phyloP scores from a whole-genome alignment of 2,113 vertebrate species.

The Eubucco bourcierii region DNA sequence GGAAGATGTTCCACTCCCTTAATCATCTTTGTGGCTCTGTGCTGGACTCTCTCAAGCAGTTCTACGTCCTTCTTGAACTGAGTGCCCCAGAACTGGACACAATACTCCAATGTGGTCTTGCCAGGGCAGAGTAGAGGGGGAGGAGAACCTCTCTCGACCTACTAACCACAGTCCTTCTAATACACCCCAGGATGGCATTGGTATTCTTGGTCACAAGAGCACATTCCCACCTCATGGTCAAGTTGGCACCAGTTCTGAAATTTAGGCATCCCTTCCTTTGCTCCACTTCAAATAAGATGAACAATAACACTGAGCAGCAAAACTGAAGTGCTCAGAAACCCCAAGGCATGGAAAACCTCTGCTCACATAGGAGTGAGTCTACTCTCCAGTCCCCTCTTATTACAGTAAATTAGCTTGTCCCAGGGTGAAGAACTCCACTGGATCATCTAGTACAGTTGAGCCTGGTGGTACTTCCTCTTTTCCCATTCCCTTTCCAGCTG shows the following conservation, averaged over 20 bases:
- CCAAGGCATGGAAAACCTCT: background rate
- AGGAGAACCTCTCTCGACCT: no score
- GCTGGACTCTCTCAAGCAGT: no score
- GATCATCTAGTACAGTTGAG: background rate
- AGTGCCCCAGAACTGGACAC: no score
- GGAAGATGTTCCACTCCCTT: no score
- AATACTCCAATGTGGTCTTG: no score
- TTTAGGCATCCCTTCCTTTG: background rate
- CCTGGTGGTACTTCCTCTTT: background rate
- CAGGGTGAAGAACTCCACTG: background rate
- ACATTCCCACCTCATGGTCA: background rate
- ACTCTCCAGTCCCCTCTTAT: background rate
- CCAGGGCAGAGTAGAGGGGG: no score
- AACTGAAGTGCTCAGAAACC: background rate
- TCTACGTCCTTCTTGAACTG: no score
- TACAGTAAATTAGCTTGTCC: background rate
- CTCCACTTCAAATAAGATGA: background rate
- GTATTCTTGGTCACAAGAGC: no score
- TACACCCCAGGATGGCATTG: no score
- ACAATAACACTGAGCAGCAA: background rate
- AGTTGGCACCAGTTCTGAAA: background rate
- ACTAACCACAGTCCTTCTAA: no score
- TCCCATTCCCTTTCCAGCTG: background rate
- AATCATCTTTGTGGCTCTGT: no score
- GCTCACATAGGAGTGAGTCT: background rate